Evolutionary conservation across 2,113 vertebrate genomes (phyloP).

Genomic region (Rhinoderma darwinii): DNA sequence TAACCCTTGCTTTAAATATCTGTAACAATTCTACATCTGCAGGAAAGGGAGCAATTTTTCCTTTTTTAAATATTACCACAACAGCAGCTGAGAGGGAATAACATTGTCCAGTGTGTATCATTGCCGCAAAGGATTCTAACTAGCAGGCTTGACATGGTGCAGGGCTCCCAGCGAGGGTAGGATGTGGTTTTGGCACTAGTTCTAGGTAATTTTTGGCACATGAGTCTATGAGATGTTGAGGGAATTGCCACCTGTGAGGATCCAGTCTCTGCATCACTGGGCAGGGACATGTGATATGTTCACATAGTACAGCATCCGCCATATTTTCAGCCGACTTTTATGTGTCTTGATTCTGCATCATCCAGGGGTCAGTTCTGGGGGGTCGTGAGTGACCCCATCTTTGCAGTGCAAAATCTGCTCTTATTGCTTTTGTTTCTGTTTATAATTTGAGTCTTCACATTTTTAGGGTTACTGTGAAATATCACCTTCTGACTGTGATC

Average conservation of each 20-base stretch:
- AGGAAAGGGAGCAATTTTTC: not conserved
- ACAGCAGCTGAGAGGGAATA: slow-evolving; percentile 15
- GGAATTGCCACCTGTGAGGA: not conserved
- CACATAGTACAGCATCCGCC: not conserved
- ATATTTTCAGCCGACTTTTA: not conserved
- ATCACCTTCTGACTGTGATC: not conserved
- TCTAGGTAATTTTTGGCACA: slow-evolving; percentile 46
- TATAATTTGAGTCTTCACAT: slow-evolving; percentile 52
- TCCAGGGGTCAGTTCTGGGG: not conserved
- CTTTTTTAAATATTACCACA: slow-evolving; percentile 24
- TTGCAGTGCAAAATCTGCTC: slow-evolving; percentile 37
- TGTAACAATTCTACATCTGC: slow-evolving; percentile 1
- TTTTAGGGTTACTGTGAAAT: slow-evolving; percentile 34
- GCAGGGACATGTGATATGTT: not conserved
- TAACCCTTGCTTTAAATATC: not conserved
- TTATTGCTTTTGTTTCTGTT: slow-evolving; percentile 49
- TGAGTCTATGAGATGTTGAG: not conserved
- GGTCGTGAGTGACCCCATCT: not conserved
- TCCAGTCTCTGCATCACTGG: not conserved
- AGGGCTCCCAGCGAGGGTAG: not conserved
- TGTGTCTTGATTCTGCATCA: not conserved
- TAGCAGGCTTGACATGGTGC: not conserved
- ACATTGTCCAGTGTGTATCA: slow-evolving; percentile 1
- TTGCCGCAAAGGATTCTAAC: slow-evolving; percentile 4
- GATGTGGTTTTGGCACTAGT: slow-evolving; percentile 42